Evolutionary conservation across 2,113 vertebrate species (phyloP), one percentile per base, ranked within the genome.

Genomic region (Rousettus leschenaultii): DNA sequence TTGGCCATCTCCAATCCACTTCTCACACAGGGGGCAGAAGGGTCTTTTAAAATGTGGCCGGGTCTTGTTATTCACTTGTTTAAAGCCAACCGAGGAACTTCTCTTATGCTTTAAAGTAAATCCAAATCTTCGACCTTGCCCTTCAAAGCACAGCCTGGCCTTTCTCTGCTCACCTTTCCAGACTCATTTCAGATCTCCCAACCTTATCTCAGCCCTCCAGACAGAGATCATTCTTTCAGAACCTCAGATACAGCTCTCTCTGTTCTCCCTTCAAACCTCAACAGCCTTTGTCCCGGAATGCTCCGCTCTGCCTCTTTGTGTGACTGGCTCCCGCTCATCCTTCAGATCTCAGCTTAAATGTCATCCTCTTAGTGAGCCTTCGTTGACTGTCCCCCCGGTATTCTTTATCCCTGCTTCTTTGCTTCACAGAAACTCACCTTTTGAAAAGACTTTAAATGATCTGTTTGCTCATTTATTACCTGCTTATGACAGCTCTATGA

Each of bases 331-430:
- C 38, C 84, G 86, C 24, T 86, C 30, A 48, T 75, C 80, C 89
- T 90, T 97, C 43, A 93, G 79, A 70, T 89, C 92, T 95, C 68
- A 86, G 51, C 45, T 86, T 94, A 95, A 96, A 95, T 93, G 97
- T 66, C 86, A 97, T n/a, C 48, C 4, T 19, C 26, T 40, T 38
- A 48, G 26, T 33, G 24, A 94, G 51, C 40, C 38, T 87, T 14
- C 15, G 63, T 61, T 13, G 11, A 55, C 74, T 48, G 24, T 43
- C 1, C 14, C 19, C 26, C 19, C 70, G 38, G 22, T 74, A 66
- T 43, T 59, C 53, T 45, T 63, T 38, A 10, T 45, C 21, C 19
- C 8, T 61, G 5, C 61, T 78, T 89, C 43, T 83, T 80, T 77
- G 18, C 40, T 78, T 82, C 51, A 70, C 12, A 45, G 18, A 26